phyloP scores from a whole-genome alignment of 2,113 vertebrate species.

The Thryonomys swinderianus region DNA sequence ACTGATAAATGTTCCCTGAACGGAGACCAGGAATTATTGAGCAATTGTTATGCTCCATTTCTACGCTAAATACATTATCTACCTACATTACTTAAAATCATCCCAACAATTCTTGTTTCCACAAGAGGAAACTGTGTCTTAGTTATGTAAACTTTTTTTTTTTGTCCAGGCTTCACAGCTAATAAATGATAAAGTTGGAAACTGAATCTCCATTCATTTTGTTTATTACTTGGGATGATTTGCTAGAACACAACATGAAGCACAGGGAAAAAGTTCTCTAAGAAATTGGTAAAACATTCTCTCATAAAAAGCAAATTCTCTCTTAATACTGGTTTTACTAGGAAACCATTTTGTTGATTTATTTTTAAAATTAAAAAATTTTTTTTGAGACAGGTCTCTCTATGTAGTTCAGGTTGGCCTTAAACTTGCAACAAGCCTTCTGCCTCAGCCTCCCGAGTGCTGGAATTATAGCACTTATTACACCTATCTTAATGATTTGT shows the following conservation, averaged over 20 bases:
- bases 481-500: background rate
- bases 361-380: background rate
- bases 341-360: constrained; percentile 27
- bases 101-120: constrained; percentile 14
- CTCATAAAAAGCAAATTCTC: background rate
- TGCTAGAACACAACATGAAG: constrained; percentile 39
- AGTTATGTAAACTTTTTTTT: constrained; percentile 9
- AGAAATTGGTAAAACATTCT: constrained; percentile 7
- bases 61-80: background rate
- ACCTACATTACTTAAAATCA: background rate
- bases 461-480: background rate
- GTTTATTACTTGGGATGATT: constrained; percentile 30
- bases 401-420: background rate
- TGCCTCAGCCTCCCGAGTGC: background rate
- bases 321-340: background rate
- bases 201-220: background rate
- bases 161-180: constrained; percentile 28
- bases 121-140: constrained; percentile 34
- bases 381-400: background rate
- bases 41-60: background rate
- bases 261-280: background rate
- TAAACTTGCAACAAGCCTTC: background rate
- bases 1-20: background rate
- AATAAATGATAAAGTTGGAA: constrained; percentile 50
- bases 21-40: background rate